phyloP scores from a whole-genome alignment of 2,888 invertebrate genomes.

The Agrotis clavis region DNA sequence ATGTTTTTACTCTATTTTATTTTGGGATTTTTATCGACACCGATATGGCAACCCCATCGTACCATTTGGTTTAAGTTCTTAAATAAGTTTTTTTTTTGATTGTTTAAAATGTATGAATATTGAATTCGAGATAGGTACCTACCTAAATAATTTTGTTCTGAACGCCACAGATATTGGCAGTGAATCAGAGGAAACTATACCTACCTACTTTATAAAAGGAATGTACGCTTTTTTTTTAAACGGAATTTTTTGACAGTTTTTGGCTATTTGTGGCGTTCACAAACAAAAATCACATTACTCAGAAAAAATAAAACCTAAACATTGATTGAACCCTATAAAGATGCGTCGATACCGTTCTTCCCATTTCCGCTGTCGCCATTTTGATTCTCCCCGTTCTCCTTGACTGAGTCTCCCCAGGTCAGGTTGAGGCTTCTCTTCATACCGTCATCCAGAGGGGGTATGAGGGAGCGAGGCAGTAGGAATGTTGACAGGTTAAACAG shows the following conservation, averaged over 20 bases:
- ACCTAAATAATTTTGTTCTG: not conserved
- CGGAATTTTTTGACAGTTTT: not conserved
- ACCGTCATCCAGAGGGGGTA: constrained; percentile 96
- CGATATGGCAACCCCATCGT: too few species aligned
- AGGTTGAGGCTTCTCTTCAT: constrained; percentile 95
- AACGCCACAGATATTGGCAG: not conserved
- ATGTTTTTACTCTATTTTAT: too few species aligned
- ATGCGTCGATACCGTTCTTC: constrained; percentile 63
- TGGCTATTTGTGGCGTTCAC: not conserved
- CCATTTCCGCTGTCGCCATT: constrained; percentile 32
- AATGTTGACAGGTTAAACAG: constrained; percentile 99
- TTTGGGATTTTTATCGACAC: too few species aligned
- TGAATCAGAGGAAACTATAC: not conserved
- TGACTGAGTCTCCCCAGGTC: constrained; percentile 86
- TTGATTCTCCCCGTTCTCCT: constrained; percentile 39
- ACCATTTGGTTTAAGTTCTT: not conserved
- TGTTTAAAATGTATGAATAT: not conserved
- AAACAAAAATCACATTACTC: constrained; percentile 18
- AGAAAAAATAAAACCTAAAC: constrained; percentile 36
- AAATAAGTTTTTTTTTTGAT: not conserved
- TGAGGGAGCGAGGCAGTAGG: constrained; percentile 97
- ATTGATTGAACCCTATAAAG: constrained; percentile 67
- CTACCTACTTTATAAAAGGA: too few species aligned
- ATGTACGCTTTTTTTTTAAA: not conserved
- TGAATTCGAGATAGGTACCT: not conserved